Evolutionary conservation across 2,113 vertebrate genomes (phyloP).

Genomic region (Trichomycterus rosablanca): DNA sequence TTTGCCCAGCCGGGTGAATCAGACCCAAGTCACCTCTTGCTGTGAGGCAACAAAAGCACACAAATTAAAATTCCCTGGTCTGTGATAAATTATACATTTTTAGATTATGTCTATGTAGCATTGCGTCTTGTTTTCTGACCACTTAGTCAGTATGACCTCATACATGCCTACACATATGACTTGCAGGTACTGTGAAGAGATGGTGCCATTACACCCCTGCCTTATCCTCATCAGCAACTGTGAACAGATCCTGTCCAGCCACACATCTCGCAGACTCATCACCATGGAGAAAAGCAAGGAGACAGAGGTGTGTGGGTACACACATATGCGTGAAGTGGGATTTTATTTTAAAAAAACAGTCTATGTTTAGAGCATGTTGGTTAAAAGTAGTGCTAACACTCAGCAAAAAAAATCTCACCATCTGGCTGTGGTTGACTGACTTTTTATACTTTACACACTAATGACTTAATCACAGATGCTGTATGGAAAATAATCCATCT

Average conservation of each 20-base stretch:
- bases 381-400: constrained; percentile 45
- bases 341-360: no score
- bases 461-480: constrained; percentile 64
- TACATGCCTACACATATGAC: background rate
- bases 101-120: no score
- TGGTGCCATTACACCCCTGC: constrained; percentile 85
- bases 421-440: constrained; percentile 61
- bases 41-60: no score
- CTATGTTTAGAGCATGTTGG: no score
- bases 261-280: constrained; percentile 88
- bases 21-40: no score
- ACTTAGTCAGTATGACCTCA: background rate
- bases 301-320: constrained; percentile 74
- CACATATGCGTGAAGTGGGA: background rate
- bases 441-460: constrained; percentile 62
- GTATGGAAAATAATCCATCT: constrained; percentile 68
- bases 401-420: constrained; percentile 55
- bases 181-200: constrained; percentile 84
- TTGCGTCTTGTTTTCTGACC: background rate
- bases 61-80: no score
- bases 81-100: no score
- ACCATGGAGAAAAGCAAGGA: constrained; percentile 95
- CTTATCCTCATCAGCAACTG: constrained; percentile 90
- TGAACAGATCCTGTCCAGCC: constrained; percentile 91
- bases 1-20: no score